These are phyloP conservation scores for Caenorhabditis sinica DNA, from an alignment of 2,888 invertebrate genomes.

Conservation along the genomic window DNA sequence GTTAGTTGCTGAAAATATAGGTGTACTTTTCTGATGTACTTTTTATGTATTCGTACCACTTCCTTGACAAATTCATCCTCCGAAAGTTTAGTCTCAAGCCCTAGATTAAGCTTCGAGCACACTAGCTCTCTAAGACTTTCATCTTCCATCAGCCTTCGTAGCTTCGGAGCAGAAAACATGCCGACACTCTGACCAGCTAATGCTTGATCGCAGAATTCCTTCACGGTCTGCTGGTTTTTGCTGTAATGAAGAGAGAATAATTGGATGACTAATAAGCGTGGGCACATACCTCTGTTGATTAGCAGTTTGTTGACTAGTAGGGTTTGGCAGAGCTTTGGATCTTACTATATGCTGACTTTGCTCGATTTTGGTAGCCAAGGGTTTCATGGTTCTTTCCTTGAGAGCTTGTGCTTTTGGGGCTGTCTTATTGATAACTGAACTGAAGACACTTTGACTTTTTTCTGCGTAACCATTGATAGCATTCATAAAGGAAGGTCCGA, in stretches of 20 bases:
- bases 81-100: slow-evolving; percentile 93
- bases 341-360: slow-evolving; percentile 80
- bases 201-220: slow-evolving; percentile 86
- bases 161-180: slow-evolving; percentile 90
- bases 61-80: slow-evolving; percentile 96
- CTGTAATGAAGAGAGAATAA: slow-evolving; percentile 67
- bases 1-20: slow-evolving; percentile 89
- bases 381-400: slow-evolving; percentile 81
- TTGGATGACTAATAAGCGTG: too few relatives aligned
- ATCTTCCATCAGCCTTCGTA: slow-evolving; percentile 92
- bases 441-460: slow-evolving; percentile 82
- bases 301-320: slow-evolving; percentile 77
- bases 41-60: slow-evolving; percentile 89
- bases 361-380: slow-evolving; percentile 80
- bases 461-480: slow-evolving; percentile 83
- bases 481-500: slow-evolving; percentile 81
- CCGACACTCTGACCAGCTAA: slow-evolving; percentile 95
- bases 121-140: slow-evolving; percentile 97
- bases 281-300: slow-evolving; percentile 78
- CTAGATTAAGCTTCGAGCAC: slow-evolving; percentile 94
- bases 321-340: slow-evolving; percentile 69
- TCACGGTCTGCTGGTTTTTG: slow-evolving; percentile 83
- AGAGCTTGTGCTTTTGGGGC: slow-evolving; percentile 83
- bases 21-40: neutral
- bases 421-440: slow-evolving; percentile 79